These are phyloP conservation scores for Laticauda colubrina DNA, from an alignment of 2,113 vertebrate species.

Conservation along the genomic window DNA sequence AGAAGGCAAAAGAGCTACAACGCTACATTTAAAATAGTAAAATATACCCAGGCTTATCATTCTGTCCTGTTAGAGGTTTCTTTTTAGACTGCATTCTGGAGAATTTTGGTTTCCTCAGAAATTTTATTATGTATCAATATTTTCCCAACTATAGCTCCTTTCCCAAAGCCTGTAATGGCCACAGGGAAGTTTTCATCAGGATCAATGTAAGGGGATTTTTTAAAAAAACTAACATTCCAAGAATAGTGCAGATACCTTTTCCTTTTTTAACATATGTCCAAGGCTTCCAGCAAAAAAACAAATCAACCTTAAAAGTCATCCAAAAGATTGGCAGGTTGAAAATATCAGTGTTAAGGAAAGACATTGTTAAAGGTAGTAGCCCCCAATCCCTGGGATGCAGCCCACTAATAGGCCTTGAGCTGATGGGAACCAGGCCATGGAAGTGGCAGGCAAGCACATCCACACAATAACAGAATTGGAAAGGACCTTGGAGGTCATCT, in stretches of 20 bases:
- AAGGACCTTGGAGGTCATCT: no score
- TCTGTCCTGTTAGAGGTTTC: not conserved
- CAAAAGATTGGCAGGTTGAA: not conserved
- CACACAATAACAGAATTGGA: not conserved
- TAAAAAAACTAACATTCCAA: no score
- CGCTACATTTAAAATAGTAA: not conserved
- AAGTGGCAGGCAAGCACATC: not conserved
- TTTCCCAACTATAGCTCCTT: not conserved
- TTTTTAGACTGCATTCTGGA: not conserved
- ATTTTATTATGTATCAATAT: not conserved
- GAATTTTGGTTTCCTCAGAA: not conserved
- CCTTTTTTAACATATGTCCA: not conserved
- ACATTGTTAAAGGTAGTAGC: not conserved
- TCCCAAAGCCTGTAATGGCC: no score
- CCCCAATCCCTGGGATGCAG: rapidly evolving
- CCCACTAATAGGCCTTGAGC: not conserved
- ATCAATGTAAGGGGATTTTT: not conserved
- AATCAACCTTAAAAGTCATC: not conserved
- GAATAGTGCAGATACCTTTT: not conserved
- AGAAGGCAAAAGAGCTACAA: not conserved
- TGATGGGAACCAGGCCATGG: not conserved
- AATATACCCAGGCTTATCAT: not conserved
- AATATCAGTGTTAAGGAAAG: not conserved
- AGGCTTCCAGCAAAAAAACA: not conserved
- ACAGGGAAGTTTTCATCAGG: not conserved